Conservation (phyloP, 1,140 invertebrate species). For the Nilaparvata lugens region DNA sequence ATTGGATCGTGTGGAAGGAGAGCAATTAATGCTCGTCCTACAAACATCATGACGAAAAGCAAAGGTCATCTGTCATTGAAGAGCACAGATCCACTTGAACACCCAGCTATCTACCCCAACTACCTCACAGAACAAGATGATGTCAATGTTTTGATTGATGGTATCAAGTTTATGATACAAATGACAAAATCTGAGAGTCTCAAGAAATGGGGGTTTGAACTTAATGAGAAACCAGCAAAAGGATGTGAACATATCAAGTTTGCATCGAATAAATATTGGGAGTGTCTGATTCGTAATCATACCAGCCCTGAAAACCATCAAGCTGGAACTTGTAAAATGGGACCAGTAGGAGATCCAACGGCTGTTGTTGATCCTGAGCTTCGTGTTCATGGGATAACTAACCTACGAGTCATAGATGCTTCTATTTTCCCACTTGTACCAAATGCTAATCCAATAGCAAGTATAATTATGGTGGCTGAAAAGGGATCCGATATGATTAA, state of each 20-base stretch:
- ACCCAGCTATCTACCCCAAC: conserved; percentile 49
- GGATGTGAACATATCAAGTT: conserved; percentile 37
- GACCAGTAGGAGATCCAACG: conserved; percentile 44
- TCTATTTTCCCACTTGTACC: conserved; percentile 44
- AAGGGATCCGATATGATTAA: conserved; percentile 44
- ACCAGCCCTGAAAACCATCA: conserved; percentile 58
- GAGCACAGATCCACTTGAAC: conserved; percentile 39
- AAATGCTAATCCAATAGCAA: conserved; percentile 41
- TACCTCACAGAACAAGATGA: conserved; percentile 40
- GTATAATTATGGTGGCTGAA: conserved; percentile 45
- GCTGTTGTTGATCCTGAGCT: conserved; percentile 59
- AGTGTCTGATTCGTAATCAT: conserved; percentile 50
- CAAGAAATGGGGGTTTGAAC: conserved; percentile 25
- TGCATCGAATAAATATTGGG: conserved; percentile 50
- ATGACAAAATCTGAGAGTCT: conserved; percentile 30
- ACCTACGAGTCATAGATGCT: conserved; percentile 64
- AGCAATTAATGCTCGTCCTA: conserved; percentile 19
- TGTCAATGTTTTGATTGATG: conserved; percentile 37
- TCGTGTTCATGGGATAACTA: conserved; percentile 50
- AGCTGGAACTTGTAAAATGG: conserved; percentile 70
- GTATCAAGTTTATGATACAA: conserved; percentile 35
- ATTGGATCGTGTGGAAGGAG: conserved; percentile 9
- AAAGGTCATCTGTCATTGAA: conserved; percentile 36
- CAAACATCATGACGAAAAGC: conserved; percentile 34
- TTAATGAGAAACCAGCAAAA: conserved; percentile 10